Percentiles rank a stretch among this genome's conserved stretches.
These are phyloP conservation scores for Ormyrus rosae DNA, from an alignment of 2,888 invertebrate genomes.

Conservation along the genomic window DNA sequence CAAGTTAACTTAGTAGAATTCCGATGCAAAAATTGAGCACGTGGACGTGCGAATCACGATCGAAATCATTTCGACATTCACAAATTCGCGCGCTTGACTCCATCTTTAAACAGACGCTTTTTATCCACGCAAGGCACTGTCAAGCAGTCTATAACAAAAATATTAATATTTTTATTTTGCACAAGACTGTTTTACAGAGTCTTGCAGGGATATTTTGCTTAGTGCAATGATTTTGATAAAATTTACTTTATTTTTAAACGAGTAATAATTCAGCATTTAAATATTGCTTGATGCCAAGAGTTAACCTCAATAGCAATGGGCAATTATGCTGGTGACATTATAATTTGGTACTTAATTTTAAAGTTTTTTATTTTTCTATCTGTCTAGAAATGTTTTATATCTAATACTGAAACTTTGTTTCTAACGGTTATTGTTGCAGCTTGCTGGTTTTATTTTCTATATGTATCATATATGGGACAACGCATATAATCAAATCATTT, in stretches of 20 bases:
- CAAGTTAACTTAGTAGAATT: too few species aligned
- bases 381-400: background rate
- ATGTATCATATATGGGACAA: slow-evolving; percentile 75
- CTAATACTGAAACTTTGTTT: slow-evolving; percentile 19
- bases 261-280: slow-evolving; percentile 28
- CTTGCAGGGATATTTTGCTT: slow-evolving; percentile 8
- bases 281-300: slow-evolving; percentile 40
- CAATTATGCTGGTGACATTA: slow-evolving; percentile 71
- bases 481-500: slow-evolving; percentile 73
- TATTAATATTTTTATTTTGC: slow-evolving; percentile 12
- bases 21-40: too few species aligned
- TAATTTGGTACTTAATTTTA: slow-evolving; percentile 70
- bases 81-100: slow-evolving; percentile 8
- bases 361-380: background rate
- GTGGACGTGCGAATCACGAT: too few species aligned
- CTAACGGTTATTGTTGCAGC: slow-evolving; percentile 70
- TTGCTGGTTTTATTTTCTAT: slow-evolving; percentile 75
- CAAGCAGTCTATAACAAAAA: slow-evolving; percentile 32
- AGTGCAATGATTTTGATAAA: slow-evolving; percentile 33
- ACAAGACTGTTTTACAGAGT: slow-evolving; percentile 23
- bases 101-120: slow-evolving; percentile 39
- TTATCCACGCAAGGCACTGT: slow-evolving; percentile 9
- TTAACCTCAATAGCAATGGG: slow-evolving; percentile 66
- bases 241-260: slow-evolving; percentile 15
- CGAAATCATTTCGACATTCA: too few species aligned